These are phyloP conservation scores for Drosophila novamexicana DNA, from an alignment of 1,140 invertebrate species.

Conservation along the genomic window DNA sequence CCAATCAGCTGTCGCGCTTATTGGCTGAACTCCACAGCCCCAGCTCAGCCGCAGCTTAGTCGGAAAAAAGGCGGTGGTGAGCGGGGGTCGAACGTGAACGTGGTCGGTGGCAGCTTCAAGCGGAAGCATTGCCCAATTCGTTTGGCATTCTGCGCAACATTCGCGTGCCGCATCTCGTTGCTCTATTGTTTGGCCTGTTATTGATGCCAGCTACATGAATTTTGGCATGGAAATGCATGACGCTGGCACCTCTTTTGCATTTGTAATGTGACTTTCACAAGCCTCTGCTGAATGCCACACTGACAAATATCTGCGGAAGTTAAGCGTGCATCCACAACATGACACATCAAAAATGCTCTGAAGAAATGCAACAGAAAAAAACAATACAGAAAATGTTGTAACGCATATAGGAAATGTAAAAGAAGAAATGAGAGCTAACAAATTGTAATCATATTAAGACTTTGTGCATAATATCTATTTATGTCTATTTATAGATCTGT, in stretches of 20 bases:
- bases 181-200: conserved; percentile 61
- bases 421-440: conserved; percentile 4
- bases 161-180: conserved; percentile 36
- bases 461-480: too few species aligned
- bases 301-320: conserved; percentile 40
- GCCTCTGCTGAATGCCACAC: conserved; percentile 7
- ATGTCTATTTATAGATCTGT: too few species aligned
- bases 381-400: background rate
- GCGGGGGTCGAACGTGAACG: background rate
- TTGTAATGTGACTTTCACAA: conserved; percentile 62
- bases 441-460: background rate
- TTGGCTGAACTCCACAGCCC: conserved; percentile 41
- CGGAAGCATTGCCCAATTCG: conserved; percentile 48
- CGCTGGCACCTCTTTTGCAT: conserved; percentile 71
- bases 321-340: conserved; percentile 19
- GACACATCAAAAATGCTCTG: conserved; percentile 38
- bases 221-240: conserved; percentile 52
- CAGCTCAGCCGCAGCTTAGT: conserved; percentile 7
- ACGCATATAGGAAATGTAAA: conserved; percentile 2
- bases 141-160: conserved; percentile 62
- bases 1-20: conserved; percentile 73
- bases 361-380: conserved; percentile 7
- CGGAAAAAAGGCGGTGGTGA: background rate
- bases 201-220: conserved; percentile 39
- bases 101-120: conserved; percentile 37